These are phyloP conservation scores for Eubasilissa regina DNA, from an alignment of 1,140 invertebrate species.

Conservation along the genomic window DNA sequence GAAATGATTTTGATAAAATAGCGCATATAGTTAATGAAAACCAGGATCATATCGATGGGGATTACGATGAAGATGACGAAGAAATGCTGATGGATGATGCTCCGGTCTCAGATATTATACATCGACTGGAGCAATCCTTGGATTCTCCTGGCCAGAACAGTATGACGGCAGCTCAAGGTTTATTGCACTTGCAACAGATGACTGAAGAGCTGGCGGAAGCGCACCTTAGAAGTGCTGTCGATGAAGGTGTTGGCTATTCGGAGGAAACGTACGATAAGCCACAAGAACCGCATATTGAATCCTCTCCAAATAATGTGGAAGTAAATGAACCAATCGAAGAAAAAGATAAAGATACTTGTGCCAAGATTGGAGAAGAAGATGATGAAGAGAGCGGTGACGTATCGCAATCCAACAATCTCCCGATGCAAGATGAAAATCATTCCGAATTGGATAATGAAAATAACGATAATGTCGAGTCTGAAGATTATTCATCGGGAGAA, in stretches of 20 bases:
- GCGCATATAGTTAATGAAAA: constrained; percentile 65
- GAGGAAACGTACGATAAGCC: constrained; percentile 39
- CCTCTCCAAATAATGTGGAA: constrained; percentile 37
- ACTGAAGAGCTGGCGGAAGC: constrained; percentile 68
- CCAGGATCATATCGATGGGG: constrained; percentile 63
- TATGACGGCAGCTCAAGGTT: constrained; percentile 67
- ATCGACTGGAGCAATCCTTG: constrained; percentile 72
- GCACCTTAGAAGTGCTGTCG: constrained; percentile 37
- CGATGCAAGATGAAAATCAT: constrained; percentile 57
- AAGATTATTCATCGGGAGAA: constrained; percentile 36
- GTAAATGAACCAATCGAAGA: constrained; percentile 46
- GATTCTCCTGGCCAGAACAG: constrained; percentile 69
- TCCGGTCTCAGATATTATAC: constrained; percentile 74
- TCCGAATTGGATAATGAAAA: constrained; percentile 30
- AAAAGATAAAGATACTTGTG: constrained; percentile 51
- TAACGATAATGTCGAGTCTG: constrained; percentile 24
- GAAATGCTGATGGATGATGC: constrained; percentile 71
- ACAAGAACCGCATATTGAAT: constrained; percentile 49
- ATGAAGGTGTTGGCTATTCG: constrained; percentile 2
- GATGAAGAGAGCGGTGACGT: constrained; percentile 1
- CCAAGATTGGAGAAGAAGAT: neutral
- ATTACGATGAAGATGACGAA: constrained; percentile 76
- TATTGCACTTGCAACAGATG: constrained; percentile 69
- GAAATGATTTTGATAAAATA: constrained; percentile 68
- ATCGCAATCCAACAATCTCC: constrained; percentile 56